Conservation (phyloP, 2,797 vertebrate species). For the Coregonus sp. region DNA sequence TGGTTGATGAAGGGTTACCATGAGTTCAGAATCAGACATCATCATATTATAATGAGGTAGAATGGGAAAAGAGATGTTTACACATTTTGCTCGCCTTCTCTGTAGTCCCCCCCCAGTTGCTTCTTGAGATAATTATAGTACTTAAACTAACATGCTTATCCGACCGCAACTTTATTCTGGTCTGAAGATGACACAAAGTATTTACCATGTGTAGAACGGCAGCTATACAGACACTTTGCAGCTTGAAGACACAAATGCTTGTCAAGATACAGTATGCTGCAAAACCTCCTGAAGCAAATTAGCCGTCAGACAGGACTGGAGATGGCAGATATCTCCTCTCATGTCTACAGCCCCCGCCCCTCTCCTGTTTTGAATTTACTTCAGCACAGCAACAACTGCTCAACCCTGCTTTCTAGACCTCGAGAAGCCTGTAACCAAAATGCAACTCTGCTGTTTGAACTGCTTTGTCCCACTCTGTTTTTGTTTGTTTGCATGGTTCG, state of each 20-base stretch:
- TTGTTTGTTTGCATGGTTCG: conserved; percentile 36
- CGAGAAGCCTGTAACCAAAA: background rate
- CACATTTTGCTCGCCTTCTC: background rate
- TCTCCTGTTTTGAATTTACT: background rate
- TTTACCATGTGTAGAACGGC: background rate
- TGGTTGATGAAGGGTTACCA: background rate
- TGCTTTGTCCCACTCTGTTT: background rate
- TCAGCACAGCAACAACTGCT: background rate
- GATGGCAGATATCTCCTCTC: background rate
- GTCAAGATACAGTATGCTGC: background rate
- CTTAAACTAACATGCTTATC: no score
- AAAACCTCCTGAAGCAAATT: background rate
- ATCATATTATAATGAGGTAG: background rate
- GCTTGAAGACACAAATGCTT: background rate
- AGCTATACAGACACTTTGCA: background rate
- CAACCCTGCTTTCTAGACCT: background rate
- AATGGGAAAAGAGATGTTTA: background rate
- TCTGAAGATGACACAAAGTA: background rate
- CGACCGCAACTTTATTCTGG: no score
- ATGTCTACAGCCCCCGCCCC: background rate
- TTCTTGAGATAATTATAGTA: no score
- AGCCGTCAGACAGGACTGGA: background rate
- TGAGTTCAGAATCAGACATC: background rate
- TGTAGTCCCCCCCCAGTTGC: no score
- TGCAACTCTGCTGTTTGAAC: conserved; percentile 15